Percentiles rank a stretch among this genome's conserved stretches.
These are phyloP conservation scores for Asbolus verrucosus DNA, from an alignment of 1,140 invertebrate species.

Conservation along the genomic window DNA sequence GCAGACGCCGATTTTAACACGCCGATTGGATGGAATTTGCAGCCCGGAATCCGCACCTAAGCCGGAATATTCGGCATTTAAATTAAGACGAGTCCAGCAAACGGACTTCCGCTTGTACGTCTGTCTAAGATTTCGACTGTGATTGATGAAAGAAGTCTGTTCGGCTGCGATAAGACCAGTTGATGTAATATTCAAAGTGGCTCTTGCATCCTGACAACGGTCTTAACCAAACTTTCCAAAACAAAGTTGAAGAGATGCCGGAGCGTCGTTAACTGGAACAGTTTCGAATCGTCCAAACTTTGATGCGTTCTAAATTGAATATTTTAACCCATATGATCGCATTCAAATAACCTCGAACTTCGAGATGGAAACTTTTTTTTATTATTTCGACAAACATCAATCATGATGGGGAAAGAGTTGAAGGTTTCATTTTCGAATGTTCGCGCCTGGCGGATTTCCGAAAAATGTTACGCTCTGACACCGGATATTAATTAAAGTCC, in stretches of 20 bases:
- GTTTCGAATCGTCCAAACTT: slow-evolving; percentile 32
- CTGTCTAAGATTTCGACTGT: slow-evolving; percentile 19
- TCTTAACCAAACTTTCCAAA: slow-evolving; percentile 32
- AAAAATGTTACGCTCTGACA: slow-evolving; percentile 34
- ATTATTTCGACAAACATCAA: slow-evolving; percentile 26
- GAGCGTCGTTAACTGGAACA: slow-evolving; percentile 36
- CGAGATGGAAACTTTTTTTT: neutral
- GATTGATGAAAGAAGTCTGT: slow-evolving; percentile 46
- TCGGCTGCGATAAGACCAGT: slow-evolving; percentile 32
- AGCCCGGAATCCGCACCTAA: neutral
- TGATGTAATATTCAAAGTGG: slow-evolving; percentile 37
- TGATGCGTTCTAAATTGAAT: slow-evolving; percentile 34
- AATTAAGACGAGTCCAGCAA: slow-evolving; percentile 1
- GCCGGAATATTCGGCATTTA: neutral
- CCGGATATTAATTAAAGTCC: slow-evolving; percentile 46
- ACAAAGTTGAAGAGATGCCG: slow-evolving; percentile 29
- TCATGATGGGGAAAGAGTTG: slow-evolving; percentile 13
- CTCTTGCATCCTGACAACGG: slow-evolving; percentile 34
- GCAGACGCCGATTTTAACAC: slow-evolving; percentile 28
- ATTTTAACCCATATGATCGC: slow-evolving; percentile 34
- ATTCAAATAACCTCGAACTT: slow-evolving; percentile 16
- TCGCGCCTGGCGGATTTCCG: slow-evolving; percentile 22
- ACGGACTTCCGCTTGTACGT: slow-evolving; percentile 1
- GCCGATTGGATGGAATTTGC: slow-evolving; percentile 4
- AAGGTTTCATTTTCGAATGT: slow-evolving; percentile 20